phyloP scores from a whole-genome alignment of 1,140 invertebrate genomes.

The Zaprionus vittiger region DNA sequence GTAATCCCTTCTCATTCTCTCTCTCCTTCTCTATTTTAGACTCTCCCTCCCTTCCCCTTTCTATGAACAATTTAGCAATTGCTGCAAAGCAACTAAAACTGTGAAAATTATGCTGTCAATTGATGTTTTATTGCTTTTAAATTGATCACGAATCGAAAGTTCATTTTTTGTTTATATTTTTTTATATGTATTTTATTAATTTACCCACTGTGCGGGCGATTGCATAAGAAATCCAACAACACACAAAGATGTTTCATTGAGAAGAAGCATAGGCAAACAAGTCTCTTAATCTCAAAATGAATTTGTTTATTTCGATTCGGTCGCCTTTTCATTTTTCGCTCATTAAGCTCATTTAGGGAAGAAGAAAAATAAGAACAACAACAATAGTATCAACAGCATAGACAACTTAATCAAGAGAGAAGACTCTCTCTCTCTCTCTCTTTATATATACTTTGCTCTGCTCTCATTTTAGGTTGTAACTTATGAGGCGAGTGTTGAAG shows the following conservation, averaged over 20 bases:
- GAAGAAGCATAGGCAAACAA: slow-evolving; percentile 2
- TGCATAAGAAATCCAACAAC: slow-evolving; percentile 65
- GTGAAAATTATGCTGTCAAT: slow-evolving; percentile 68
- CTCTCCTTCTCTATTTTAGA: slow-evolving; percentile 2
- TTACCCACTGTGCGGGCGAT: slow-evolving; percentile 67
- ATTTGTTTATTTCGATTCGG: slow-evolving; percentile 71
- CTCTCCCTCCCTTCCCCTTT: slow-evolving; percentile 11
- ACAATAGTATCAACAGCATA: slow-evolving; percentile 30
- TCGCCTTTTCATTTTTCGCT: slow-evolving; percentile 65
- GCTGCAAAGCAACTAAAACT: slow-evolving; percentile 44
- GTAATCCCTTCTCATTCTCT: neutral
- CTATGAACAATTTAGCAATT: slow-evolving; percentile 60
- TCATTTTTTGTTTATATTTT: slow-evolving; percentile 17
- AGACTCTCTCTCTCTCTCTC: neutral
- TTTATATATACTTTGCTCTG: neutral
- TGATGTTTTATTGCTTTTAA: slow-evolving; percentile 78
- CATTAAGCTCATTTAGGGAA: slow-evolving; percentile 66
- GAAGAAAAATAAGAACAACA: slow-evolving; percentile 31
- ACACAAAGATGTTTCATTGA: slow-evolving; percentile 9
- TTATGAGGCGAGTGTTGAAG: slow-evolving; percentile 46
- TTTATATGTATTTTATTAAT: slow-evolving; percentile 16
- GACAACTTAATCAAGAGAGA: slow-evolving; percentile 42
- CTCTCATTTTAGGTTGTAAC: slow-evolving; percentile 39
- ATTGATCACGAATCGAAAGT: slow-evolving; percentile 52
- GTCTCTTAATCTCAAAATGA: slow-evolving; percentile 71